Evolutionary conservation across 2,888 invertebrate genomes (phyloP).

Genomic region (Listrodromus nycthemerus): DNA sequence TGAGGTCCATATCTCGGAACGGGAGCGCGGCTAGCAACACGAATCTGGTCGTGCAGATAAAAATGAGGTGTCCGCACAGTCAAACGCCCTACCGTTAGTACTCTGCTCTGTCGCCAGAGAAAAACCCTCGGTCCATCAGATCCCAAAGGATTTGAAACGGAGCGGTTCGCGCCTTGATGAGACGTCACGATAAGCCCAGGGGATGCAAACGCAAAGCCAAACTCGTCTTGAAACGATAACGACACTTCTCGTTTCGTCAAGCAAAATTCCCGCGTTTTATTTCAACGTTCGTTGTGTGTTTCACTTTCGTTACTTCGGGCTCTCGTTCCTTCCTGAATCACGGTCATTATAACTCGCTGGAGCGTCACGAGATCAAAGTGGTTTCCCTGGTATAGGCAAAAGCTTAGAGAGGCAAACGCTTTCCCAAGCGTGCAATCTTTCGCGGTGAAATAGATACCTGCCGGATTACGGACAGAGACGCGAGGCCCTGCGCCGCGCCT

Average conservation of each 20-base stretch:
- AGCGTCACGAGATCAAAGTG: slow-evolving; percentile 60
- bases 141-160: neutral
- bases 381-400: slow-evolving; percentile 4
- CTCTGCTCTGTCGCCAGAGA: neutral
- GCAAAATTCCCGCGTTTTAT: slow-evolving; percentile 57
- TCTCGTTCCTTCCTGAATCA: slow-evolving; percentile 34
- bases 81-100: neutral
- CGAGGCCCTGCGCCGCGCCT: slow-evolving; percentile 1
- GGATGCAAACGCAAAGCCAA: slow-evolving; percentile 24
- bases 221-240: slow-evolving; percentile 58
- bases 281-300: slow-evolving; percentile 56
- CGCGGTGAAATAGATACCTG: slow-evolving; percentile 41
- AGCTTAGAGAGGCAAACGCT: slow-evolving; percentile 35
- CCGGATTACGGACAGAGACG: neutral
- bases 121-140: neutral
- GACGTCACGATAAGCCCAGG: neutral
- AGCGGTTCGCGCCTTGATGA: slow-evolving; percentile 7
- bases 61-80: too few relatives aligned
- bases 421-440: slow-evolving; percentile 37
- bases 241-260: slow-evolving; percentile 60
- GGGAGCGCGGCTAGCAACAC: too few relatives aligned
- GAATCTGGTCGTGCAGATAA: too few relatives aligned
- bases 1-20: neutral
- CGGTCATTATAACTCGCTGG: slow-evolving; percentile 60
- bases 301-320: slow-evolving; percentile 43